Percentiles rank a stretch among this genome's conserved stretches.
Evolutionary conservation across 2,888 invertebrate species (phyloP).

Genomic region (Synergus laeviventris): DNA sequence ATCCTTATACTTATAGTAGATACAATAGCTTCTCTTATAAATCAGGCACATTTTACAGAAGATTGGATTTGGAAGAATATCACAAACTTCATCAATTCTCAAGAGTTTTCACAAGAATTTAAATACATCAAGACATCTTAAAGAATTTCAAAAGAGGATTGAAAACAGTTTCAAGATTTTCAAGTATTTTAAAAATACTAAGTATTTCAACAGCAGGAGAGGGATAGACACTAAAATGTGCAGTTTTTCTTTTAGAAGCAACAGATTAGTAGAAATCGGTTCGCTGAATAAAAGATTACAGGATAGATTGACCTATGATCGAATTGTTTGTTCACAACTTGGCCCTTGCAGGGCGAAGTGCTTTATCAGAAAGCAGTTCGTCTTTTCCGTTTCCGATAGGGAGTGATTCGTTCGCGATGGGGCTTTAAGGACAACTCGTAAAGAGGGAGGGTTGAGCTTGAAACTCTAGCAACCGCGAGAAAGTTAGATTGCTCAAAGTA

Average conservation of each 20-base stretch:
- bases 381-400: constrained; percentile 6
- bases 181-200: too few species aligned
- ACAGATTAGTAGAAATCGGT: background rate
- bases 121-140: too few species aligned
- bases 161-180: too few species aligned
- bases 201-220: too few species aligned
- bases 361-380: constrained; percentile 22
- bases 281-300: background rate
- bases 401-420: background rate
- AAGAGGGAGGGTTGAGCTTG: constrained; percentile 4
- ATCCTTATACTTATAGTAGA: too few species aligned
- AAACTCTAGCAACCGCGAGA: constrained; percentile 57
- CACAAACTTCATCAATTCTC: too few species aligned
- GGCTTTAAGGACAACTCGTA: constrained; percentile 4
- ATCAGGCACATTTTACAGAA: too few species aligned
- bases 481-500: constrained; percentile 74
- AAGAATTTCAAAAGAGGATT: too few species aligned
- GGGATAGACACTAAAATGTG: too few species aligned
- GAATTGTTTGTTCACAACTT: constrained; percentile 3
- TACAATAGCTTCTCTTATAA: too few species aligned
- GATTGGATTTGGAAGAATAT: too few species aligned
- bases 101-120: too few species aligned
- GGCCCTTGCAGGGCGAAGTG: background rate
- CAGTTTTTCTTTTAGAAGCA: background rate
- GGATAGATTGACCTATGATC: background rate